Evolutionary conservation across 2,888 invertebrate species (phyloP).

Genomic region (Uloborus plumipes): DNA sequence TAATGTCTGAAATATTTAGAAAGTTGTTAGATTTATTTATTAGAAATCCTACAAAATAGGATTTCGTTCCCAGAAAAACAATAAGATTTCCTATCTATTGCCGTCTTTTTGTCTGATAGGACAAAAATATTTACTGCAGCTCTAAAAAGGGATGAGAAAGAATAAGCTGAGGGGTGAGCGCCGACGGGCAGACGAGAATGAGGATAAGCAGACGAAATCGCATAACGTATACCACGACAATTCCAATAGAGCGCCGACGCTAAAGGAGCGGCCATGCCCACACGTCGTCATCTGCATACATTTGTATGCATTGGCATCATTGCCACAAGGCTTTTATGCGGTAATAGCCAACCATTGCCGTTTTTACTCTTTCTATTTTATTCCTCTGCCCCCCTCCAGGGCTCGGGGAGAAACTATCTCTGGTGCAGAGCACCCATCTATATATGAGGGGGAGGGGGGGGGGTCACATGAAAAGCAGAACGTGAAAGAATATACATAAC

Average conservation of each 20-base stretch:
- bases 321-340: constrained; percentile 55
- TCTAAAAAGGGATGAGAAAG: too few relatives aligned
- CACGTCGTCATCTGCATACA: constrained; percentile 56
- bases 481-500: constrained; percentile 47
- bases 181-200: not conserved
- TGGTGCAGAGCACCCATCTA: too few relatives aligned
- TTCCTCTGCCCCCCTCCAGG: constrained; percentile 1
- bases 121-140: too few relatives aligned
- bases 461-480: not conserved
- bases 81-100: too few relatives aligned
- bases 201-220: constrained; percentile 16
- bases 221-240: constrained; percentile 38
- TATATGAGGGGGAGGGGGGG: too few relatives aligned
- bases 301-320: constrained; percentile 59
- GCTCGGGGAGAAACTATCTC: too few relatives aligned
- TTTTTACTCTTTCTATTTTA: not conserved
- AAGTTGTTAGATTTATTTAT: too few relatives aligned
- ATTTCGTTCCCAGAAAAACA: too few relatives aligned
- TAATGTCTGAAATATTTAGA: too few relatives aligned
- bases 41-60: too few relatives aligned
- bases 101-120: too few relatives aligned
- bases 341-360: constrained; percentile 42
- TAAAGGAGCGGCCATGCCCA: constrained; percentile 2
- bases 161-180: not conserved
- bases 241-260: constrained; percentile 39